phyloP scores from a whole-genome alignment of 2,888 invertebrate species.

The Dichetophora obliterata region DNA sequence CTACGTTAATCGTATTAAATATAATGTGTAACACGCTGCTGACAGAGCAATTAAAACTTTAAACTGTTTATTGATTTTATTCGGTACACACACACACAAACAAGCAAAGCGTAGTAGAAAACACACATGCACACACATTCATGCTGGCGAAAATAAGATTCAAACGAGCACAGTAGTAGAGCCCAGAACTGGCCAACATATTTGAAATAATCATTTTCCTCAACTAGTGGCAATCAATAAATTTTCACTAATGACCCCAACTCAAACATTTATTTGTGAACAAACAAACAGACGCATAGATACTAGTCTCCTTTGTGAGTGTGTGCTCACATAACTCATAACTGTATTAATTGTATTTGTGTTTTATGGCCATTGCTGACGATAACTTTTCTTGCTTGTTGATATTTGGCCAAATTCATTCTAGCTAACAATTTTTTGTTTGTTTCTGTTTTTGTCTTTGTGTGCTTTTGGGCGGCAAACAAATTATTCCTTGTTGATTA shows the following conservation, averaged over 20 bases:
- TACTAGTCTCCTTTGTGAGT: too few species aligned
- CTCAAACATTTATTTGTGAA: not conserved
- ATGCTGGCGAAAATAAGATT: not conserved
- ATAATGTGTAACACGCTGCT: constrained; percentile 12
- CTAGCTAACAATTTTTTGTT: too few species aligned
- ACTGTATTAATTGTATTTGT: too few species aligned
- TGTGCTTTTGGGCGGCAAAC: constrained; percentile 5
- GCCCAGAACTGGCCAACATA: not conserved
- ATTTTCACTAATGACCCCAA: constrained; percentile 28
- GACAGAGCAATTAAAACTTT: constrained; percentile 30
- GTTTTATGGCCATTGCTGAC: too few species aligned
- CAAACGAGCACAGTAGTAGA: not conserved
- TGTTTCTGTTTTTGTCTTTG: too few species aligned
- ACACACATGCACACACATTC: not conserved
- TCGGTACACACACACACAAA: not conserved
- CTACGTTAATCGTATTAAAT: constrained; percentile 24
- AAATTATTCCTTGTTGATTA: constrained; percentile 43
- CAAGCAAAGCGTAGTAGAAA: not conserved
- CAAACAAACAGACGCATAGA: not conserved
- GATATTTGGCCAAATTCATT: too few species aligned
- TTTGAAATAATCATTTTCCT: constrained; percentile 10
- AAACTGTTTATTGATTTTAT: constrained; percentile 30
- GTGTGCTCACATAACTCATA: too few species aligned
- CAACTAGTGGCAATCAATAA: constrained; percentile 29
- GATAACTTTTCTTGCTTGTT: too few species aligned